Conservation (phyloP, 2,113 vertebrate genomes). For the Hydrochoerus hydrochaeris region DNA sequence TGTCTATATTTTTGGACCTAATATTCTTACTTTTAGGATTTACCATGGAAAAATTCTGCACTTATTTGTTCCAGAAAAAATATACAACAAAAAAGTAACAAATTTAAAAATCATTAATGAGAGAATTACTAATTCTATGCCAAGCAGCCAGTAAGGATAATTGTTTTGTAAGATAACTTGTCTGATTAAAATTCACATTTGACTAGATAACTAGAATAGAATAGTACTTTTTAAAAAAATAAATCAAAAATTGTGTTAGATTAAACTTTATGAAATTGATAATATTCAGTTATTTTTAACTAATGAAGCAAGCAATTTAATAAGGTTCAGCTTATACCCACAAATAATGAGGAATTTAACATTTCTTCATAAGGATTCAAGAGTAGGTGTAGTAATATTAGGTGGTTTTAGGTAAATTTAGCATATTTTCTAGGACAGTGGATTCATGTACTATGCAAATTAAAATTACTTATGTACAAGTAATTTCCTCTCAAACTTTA, state of each 20-base stretch:
- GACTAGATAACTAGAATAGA: background rate
- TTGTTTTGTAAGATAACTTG: background rate
- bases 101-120: background rate
- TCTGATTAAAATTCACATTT: background rate
- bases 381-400: background rate
- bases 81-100: background rate
- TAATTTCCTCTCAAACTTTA: background rate
- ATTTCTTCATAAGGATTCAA: background rate
- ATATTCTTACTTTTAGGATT: background rate
- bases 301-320: background rate
- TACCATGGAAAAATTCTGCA: background rate
- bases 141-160: background rate
- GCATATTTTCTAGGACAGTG: background rate
- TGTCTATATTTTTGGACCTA: background rate
- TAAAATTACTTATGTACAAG: background rate
- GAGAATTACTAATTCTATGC: background rate
- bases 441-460: background rate
- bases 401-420: background rate
- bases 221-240: background rate
- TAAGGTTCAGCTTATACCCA: background rate
- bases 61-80: background rate
- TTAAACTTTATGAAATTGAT: background rate
- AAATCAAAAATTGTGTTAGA: background rate
- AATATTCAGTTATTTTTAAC: background rate
- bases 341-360: background rate